Percentiles rank a stretch among this genome's conserved stretches.
Evolutionary conservation across 1,140 invertebrate species (phyloP).

Genomic region (Heliconius himera): DNA sequence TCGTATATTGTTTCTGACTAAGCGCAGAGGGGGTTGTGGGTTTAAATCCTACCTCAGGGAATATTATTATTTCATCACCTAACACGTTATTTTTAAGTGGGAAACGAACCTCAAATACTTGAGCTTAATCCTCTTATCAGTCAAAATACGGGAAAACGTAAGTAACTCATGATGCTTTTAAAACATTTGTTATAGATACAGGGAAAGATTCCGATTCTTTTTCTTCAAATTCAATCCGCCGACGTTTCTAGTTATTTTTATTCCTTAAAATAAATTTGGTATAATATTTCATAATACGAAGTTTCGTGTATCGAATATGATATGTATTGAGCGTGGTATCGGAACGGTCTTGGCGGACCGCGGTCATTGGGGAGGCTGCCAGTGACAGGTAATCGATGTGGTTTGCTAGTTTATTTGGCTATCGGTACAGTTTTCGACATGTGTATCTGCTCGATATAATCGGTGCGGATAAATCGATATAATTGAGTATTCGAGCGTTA

Average conservation of each 20-base stretch:
- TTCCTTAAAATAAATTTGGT: background rate
- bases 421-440: conserved; percentile 72
- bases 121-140: no score
- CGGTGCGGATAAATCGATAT: conserved; percentile 46
- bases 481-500: conserved; percentile 24
- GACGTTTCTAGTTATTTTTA: background rate
- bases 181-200: background rate
- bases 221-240: background rate
- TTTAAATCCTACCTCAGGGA: background rate
- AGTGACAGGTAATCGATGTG: conserved; percentile 79
- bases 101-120: no score
- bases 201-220: background rate
- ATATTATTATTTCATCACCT: background rate
- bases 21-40: background rate
- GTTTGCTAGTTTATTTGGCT: conserved; percentile 79
- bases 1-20: background rate
- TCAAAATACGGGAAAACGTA: no score
- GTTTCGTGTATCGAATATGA: conserved; percentile 33
- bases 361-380: conserved; percentile 70
- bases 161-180: background rate
- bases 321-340: conserved; percentile 51
- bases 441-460: conserved; percentile 76
- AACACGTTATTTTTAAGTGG: no score
- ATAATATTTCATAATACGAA: conserved; percentile 10
- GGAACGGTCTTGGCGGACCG: conserved; percentile 55